Evolutionary conservation across 2,113 vertebrate species (phyloP).

Genomic region (Gavia stellata): DNA sequence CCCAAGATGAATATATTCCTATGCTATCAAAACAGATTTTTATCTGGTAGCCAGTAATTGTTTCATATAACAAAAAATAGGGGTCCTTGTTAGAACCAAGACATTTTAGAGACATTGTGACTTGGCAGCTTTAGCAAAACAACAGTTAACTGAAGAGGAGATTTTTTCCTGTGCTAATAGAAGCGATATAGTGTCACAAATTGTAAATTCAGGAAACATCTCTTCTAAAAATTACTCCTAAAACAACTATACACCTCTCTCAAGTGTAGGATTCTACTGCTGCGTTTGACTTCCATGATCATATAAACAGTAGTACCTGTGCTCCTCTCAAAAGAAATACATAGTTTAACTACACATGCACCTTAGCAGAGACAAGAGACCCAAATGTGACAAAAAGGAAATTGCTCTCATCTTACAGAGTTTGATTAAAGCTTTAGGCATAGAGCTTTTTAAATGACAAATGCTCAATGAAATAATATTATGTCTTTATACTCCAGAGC

Average conservation of each 20-base stretch:
- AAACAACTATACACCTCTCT: background rate
- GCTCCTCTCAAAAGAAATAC: background rate
- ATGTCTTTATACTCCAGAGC: constrained; percentile 50
- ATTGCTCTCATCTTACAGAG: background rate
- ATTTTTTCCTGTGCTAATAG: background rate
- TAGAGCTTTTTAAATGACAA: constrained; percentile 51
- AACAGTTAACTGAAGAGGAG: background rate
- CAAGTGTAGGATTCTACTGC: background rate
- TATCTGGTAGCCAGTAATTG: background rate
- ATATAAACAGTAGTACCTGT: background rate
- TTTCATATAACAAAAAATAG: background rate
- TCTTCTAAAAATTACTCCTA: background rate
- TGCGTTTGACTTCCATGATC: background rate
- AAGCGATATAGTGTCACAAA: background rate
- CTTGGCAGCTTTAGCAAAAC: background rate
- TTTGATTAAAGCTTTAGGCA: constrained; percentile 57
- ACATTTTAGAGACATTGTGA: background rate
- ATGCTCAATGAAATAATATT: constrained; percentile 57
- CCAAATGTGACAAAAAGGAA: constrained; percentile 1
- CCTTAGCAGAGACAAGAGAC: background rate
- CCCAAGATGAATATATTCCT: background rate
- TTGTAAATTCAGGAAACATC: background rate
- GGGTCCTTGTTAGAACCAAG: background rate
- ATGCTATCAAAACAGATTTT: background rate
- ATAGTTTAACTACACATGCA: background rate